Conservation (phyloP, 2,113 vertebrate genomes). For the Rhinoderma darwinii region DNA sequence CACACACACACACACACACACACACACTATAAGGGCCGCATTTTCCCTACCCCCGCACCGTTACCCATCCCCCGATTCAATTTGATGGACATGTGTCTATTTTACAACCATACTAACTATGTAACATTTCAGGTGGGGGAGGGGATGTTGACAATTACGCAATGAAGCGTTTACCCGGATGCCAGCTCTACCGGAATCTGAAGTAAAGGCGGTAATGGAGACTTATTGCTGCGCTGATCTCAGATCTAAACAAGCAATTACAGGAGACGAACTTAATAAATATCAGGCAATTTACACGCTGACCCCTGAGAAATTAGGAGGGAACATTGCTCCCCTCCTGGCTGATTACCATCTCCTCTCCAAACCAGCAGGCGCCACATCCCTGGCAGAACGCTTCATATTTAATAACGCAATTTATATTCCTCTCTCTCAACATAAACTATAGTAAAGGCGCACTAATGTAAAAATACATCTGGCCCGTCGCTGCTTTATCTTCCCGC, state of each 20-base stretch:
- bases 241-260: constrained; percentile 41
- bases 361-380: constrained; percentile 62
- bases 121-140: background rate
- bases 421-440: constrained; percentile 82
- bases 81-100: too few species aligned
- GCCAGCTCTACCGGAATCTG: background rate
- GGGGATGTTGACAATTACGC: background rate
- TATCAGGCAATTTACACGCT: background rate
- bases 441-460: constrained; percentile 84
- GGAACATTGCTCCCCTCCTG: constrained; percentile 17
- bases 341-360: constrained; percentile 57
- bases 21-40: too few species aligned
- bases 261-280: constrained; percentile 25
- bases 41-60: too few species aligned
- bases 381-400: constrained; percentile 73
- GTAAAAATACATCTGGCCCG: constrained; percentile 87
- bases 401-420: constrained; percentile 88
- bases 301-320: constrained; percentile 66
- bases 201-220: background rate
- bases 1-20: too few species aligned
- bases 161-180: background rate
- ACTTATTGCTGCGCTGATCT: constrained; percentile 32
- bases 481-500: constrained; percentile 85
- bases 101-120: too few species aligned
- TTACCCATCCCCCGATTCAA: too few species aligned